Conservation (phyloP, 2,888 invertebrate species). For the Odontothrips loti region DNA sequence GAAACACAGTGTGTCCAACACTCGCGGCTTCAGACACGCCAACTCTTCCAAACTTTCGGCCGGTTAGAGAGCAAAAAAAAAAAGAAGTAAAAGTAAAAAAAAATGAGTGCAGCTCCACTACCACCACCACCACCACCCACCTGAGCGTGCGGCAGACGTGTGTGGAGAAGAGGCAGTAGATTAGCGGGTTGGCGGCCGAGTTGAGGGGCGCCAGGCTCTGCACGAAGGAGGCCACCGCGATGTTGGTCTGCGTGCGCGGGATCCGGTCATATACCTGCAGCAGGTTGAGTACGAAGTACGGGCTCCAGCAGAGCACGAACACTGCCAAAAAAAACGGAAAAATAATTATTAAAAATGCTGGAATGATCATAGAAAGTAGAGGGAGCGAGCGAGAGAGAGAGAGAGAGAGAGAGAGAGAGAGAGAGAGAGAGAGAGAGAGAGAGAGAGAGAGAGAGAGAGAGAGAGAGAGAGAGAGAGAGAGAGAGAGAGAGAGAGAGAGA, state of each 20-base stretch:
- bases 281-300: constrained; percentile 87
- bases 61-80: no score
- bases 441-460: not conserved
- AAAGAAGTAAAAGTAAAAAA: no score
- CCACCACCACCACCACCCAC: constrained; percentile 50
- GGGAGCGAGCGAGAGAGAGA: no score
- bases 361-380: no score
- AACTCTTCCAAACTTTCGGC: no score
- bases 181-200: constrained; percentile 90
- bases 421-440: constrained; percentile 40
- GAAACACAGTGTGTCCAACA: no score
- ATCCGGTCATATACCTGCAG: constrained; percentile 83
- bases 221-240: constrained; percentile 83
- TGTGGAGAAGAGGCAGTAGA: constrained; percentile 90
- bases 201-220: constrained; percentile 88
- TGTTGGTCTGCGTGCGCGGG: constrained; percentile 71
- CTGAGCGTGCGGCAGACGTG: constrained; percentile 78
- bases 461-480: not conserved
- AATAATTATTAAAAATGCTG: no score
- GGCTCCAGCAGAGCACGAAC: constrained; percentile 92
- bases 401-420: no score
- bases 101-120: not conserved
- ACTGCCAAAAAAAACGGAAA: no score
- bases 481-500: constrained; percentile 1
- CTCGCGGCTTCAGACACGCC: no score